Evolutionary conservation across 2,797 vertebrate species (phyloP), one percentile per base, ranked within the genome.

Genomic region (Eulemur albifrons): DNA sequence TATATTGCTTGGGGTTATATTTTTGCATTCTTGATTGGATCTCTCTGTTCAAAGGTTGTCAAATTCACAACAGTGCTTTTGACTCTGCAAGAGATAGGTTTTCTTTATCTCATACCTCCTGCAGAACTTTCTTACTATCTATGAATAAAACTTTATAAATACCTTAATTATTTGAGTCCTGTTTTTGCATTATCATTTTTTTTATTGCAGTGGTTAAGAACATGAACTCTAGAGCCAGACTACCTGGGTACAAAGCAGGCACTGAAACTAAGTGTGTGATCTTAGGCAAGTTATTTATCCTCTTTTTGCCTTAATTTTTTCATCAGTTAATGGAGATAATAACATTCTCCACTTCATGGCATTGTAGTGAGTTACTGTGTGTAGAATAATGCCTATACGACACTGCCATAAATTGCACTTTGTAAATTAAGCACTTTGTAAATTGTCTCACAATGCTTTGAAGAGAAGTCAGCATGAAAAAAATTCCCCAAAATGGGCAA

Each of bases 1-100:
- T 77, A 76, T 61, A 72, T 83, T 95, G 77, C 96, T 98, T 2
- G 5, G 95, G 75, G 91, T 98, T 93, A 97, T 91, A 72, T 91
- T 94, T 93, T 79, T 96, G 93, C 96, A 87, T 93, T 95, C 88
- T 96, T 90, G 81, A 90, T 94, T 87, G 70, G 61, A 54, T 86
- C 54, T 86, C 17, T 83, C 25, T 96, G 50, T 94, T 97, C 88
- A 97, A 97, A 97, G 88, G 61, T 80, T 59, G 48, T 88, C 57
- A 73, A 54, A 96, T 98, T 97, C 88, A 40, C 18, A 70, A 63
- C 75, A 83, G 80, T 5, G 92, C 93, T 94, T 89, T 67, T 87
- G 54, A 95, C 70, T 63, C 20, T 93, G 88, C 11, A 48, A 61
- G 70, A 82, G 38, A 88, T 12, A 59, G 43, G 92, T 89, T 95